Base-by-base conservation (phyloP, 2,797 vertebrate genomes). In the Anolis apletophallus region DNA sequence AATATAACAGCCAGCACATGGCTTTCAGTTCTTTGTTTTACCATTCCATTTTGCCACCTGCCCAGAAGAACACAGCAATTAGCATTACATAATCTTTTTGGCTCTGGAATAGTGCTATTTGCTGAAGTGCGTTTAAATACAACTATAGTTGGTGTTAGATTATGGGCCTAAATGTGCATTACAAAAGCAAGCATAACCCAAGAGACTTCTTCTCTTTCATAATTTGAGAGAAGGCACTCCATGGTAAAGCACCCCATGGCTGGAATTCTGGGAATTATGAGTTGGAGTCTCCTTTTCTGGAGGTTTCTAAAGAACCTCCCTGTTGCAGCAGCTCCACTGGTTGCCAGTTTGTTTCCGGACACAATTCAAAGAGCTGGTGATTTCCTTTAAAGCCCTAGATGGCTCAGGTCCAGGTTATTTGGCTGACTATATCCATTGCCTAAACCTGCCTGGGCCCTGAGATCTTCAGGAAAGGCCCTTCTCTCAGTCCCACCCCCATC, bases 41-140 rank as follows among this genome's bases (percentile, higher is more conserved):
- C 77, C 1, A n/a, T 67, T 23, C 54, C 85, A 87, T 84, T 73
- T 36, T 29, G 23, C 68, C 61, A 61, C 71, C 69, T 40, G 26
- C 73, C 36, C 64, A 67, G 80, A 88, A 2, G 81, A 5, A 8
- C n/a, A 75, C 12, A 12, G 67, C 46, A 64, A 81, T 86, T 54
- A 75, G 68, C 8, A 73, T 83, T 87, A 87, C n/a, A 16, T 79
- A 87, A 87, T 13, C 9, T 23, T 57, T 71, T 83, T 59, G 26
- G 23, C 34, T 16, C 16, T 54, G 74, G 55, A 82, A 83, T 34
- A 57, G 36, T 52, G 21, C 14, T 55, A 54, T 83, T 87, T 81
- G 26, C 11, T 46, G 21, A 26, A 78, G 80, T 79, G 40, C 55
- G 32, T 72, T 61, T 61, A 50, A 72, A 36, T 76, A 67, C 40